phyloP scores from a whole-genome alignment of 2,888 invertebrate species.

The Alloscopus bannaensis region DNA sequence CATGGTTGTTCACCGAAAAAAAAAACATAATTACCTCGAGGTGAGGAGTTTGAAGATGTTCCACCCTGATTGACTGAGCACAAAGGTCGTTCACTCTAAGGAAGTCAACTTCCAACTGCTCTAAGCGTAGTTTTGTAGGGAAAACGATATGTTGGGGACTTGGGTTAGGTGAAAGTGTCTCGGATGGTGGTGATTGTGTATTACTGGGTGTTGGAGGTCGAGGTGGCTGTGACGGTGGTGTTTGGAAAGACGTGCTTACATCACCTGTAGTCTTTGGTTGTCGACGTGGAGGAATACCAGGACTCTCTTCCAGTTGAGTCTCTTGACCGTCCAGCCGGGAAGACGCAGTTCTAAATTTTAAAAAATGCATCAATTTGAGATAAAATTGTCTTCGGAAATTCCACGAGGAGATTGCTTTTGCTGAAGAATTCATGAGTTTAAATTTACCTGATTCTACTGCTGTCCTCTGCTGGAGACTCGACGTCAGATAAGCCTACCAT shows the following conservation, averaged over 20 bases:
- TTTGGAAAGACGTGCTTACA: slow-evolving; percentile 62
- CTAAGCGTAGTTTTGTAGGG: slow-evolving; percentile 70
- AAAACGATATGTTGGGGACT: slow-evolving; percentile 56
- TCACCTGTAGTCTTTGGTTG: slow-evolving; percentile 51
- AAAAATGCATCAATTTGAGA: slow-evolving; percentile 1
- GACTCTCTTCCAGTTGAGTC: slow-evolving; percentile 12
- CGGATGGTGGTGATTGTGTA: slow-evolving; percentile 24
- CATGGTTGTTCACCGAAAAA: neutral
- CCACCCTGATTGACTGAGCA: slow-evolving; percentile 68
- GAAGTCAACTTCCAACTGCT: slow-evolving; percentile 72
- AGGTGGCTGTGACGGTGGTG: slow-evolving; percentile 49
- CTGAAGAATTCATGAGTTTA: neutral
- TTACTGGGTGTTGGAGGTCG: slow-evolving; percentile 28
- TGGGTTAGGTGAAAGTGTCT: slow-evolving; percentile 27
- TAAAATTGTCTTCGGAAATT: neutral
- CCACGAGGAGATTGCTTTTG: neutral
- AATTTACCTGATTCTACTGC: slow-evolving; percentile 63
- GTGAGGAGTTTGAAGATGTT: slow-evolving; percentile 68
- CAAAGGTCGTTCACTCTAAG: slow-evolving; percentile 71
- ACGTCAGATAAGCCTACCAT: slow-evolving; percentile 43
- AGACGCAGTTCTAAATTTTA: slow-evolving; percentile 61
- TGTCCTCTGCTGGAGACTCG: slow-evolving; percentile 45
- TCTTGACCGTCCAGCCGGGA: slow-evolving; percentile 64
- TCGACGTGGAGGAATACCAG: slow-evolving; percentile 12
- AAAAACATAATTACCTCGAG: slow-evolving; percentile 64